Base-by-base conservation (phyloP, 2,113 vertebrate species). In the Rhinolophus sinicus region DNA sequence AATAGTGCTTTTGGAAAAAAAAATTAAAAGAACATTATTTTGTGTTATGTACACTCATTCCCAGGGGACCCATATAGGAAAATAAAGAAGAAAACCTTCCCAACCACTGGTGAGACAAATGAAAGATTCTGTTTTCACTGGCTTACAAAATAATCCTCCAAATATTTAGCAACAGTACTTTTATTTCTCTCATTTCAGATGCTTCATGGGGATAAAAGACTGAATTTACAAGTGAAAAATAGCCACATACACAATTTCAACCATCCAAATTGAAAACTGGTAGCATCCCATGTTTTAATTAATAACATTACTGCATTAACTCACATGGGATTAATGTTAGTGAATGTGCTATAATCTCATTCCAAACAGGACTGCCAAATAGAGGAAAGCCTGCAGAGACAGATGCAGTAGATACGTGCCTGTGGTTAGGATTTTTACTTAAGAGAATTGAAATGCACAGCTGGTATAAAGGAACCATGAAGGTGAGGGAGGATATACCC, bases 101-200 rank as follows among this genome's bases (percentile, higher is more conserved):
- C 94, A 94, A 54, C 93, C 60, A 76, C 75, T 93, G 78, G 93
- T 91, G 90, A 96, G 95, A 96, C 88, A 95, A 96, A 97, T 96
- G 93, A 96, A 96, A 97, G 93, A 96, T 96, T 87, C 93, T 97
- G 93, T 98, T 98, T 98, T 98, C 97, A 97, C 95, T 97, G 94
- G 82, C 28, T 97, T 97, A 83, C 52, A 93, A 94, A 97, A 95
- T 95, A 97, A 96, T 92, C 64, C 93, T 60, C 69, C 58, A 95
- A 97, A 96, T 92, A 87, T 96, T 97, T 95, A 97, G 94, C 93
- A 97, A 97, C 69, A 94, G 30, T 95, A 95, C 91, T 93, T 97
- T 94, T 96, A 95, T 96, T 97, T 97, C 33, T 87, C 93, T 95
- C 84, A 91, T 95, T 97, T 97, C 83, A 96, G 93, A 94, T 62